phyloP scores from a whole-genome alignment of 2,797 vertebrate species.

The Hippopotamyrus pictus region DNA sequence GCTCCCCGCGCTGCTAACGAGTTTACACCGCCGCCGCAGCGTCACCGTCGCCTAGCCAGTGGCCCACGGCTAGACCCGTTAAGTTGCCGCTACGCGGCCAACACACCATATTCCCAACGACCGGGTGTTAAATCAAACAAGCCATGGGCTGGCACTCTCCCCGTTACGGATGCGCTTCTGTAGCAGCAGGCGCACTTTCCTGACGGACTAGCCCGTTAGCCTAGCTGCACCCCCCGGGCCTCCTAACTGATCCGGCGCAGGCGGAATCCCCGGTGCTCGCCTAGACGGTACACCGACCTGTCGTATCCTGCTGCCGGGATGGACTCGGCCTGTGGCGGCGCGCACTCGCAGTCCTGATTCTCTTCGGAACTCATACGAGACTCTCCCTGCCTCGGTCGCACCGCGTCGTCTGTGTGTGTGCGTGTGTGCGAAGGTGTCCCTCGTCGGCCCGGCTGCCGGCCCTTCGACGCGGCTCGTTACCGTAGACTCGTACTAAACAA shows the following conservation, averaged over 20 bases:
- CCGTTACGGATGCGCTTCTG: neutral
- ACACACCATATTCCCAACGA: neutral
- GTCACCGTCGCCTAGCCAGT: neutral
- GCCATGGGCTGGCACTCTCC: neutral
- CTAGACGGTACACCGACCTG: conserved; percentile 49
- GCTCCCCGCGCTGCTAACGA: neutral
- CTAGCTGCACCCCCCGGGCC: neutral
- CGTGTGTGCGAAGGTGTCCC: conserved; percentile 32
- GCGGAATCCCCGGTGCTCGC: conserved; percentile 45
- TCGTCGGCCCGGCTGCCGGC: conserved; percentile 26
- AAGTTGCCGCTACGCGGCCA: neutral
- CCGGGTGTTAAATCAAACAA: neutral
- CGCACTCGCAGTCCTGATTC: conserved; percentile 69
- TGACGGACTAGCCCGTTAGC: neutral
- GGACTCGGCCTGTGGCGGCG: conserved; percentile 67
- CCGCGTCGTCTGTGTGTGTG: conserved; percentile 39
- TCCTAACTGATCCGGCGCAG: neutral
- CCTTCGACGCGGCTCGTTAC: conserved; percentile 6
- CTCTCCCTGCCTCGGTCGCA: conserved; percentile 53
- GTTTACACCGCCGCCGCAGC: neutral
- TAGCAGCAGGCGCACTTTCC: neutral
- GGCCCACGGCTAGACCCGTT: neutral
- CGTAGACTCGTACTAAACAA: conserved; percentile 14
- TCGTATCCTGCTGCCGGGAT: conserved; percentile 53
- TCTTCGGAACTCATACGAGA: conserved; percentile 72